Conservation (phyloP, 2,888 invertebrate genomes). For the Hypomecis atomaria region DNA sequence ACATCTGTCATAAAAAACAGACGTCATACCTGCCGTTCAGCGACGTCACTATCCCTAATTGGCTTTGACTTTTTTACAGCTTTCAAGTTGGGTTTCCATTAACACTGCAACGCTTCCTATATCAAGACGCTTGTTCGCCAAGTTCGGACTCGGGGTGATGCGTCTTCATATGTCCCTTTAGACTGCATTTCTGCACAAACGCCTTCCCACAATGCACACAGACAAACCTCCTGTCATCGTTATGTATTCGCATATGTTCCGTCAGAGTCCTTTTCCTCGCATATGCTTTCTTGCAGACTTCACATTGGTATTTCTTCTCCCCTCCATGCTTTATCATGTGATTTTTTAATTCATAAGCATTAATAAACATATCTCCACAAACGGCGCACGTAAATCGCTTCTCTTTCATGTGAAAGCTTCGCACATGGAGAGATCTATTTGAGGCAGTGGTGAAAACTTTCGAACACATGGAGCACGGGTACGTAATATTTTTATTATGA, state of each 20-base stretch:
- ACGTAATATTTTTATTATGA: constrained; percentile 66
- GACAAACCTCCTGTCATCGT: constrained; percentile 71
- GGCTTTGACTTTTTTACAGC: too few species aligned
- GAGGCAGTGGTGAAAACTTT: constrained; percentile 69
- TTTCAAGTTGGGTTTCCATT: too few species aligned
- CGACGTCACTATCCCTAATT: too few species aligned
- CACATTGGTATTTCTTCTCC: constrained; percentile 54
- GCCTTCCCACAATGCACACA: constrained; percentile 71
- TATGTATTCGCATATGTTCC: constrained; percentile 71
- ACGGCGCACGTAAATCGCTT: constrained; percentile 60
- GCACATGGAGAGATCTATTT: constrained; percentile 67
- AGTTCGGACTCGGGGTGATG: constrained; percentile 51
- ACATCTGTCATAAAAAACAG: too few species aligned
- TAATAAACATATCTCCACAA: constrained; percentile 50
- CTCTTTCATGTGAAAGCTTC: constrained; percentile 64
- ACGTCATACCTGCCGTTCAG: too few species aligned
- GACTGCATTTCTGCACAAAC: constrained; percentile 72
- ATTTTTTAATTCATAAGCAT: constrained; percentile 68
- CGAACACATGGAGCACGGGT: constrained; percentile 68
- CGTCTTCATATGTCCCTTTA: constrained; percentile 68
- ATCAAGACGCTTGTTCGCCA: constrained; percentile 1
- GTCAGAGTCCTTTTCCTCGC: constrained; percentile 65
- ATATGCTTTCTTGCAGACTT: constrained; percentile 43
- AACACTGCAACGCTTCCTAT: too few species aligned
- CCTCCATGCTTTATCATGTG: constrained; percentile 68